These are phyloP conservation scores for Acanthopleura granulata DNA, from an alignment of 2,888 invertebrate species.

Conservation along the genomic window DNA sequence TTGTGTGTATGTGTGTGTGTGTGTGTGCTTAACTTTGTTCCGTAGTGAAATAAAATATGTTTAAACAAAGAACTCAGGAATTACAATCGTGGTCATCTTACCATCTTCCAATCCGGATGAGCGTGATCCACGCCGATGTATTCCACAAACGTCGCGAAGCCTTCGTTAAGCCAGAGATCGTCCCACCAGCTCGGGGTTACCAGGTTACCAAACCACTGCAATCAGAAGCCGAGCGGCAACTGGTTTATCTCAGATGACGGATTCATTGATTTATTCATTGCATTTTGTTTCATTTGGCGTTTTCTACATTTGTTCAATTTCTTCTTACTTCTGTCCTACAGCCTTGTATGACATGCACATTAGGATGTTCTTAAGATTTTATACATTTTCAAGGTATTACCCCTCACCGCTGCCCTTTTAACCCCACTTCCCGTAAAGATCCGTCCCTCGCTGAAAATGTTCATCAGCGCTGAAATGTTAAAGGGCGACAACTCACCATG, in stretches of 20 bases:
- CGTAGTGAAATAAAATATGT: too few relatives aligned
- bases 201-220: conserved; percentile 72
- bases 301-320: too few relatives aligned
- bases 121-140: conserved; percentile 78
- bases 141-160: conserved; percentile 86
- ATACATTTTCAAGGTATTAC: too few relatives aligned
- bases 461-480: neutral
- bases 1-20: too few relatives aligned
- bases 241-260: too few relatives aligned
- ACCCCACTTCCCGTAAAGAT: neutral
- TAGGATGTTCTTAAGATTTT: too few relatives aligned
- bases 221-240: neutral
- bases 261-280: too few relatives aligned
- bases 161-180: conserved; percentile 91
- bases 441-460: neutral
- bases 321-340: too few relatives aligned
- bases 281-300: too few relatives aligned
- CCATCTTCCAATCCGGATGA: conserved; percentile 86
- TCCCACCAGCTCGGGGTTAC: conserved; percentile 95
- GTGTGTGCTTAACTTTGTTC: too few relatives aligned
- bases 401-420: neutral
- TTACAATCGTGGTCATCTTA: conserved; percentile 71
- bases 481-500: conserved; percentile 53
- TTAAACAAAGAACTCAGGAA: too few relatives aligned
- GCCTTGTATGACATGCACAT: too few relatives aligned